A percentile compares a stretch with the other conserved stretches of the same genome.
Evolutionary conservation across 1,140 invertebrate genomes (phyloP).

Genomic region (Bathynomus jamesi): DNA sequence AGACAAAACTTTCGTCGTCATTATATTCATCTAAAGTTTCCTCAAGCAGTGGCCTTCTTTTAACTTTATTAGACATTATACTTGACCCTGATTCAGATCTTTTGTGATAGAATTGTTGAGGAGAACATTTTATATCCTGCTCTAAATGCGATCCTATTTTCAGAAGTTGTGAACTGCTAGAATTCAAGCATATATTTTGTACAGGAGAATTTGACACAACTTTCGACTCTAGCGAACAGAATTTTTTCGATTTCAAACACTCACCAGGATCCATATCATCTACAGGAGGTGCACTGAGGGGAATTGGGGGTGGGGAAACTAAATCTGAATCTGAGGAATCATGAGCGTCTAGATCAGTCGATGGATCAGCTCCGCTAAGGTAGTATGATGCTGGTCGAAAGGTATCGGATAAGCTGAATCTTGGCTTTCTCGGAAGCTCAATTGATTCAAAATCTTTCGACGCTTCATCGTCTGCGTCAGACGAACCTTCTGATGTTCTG

Average conservation of each 20-base stretch:
- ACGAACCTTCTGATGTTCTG: conserved; percentile 45
- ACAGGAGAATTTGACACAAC: background rate
- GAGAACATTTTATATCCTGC: background rate
- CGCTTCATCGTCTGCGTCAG: conserved; percentile 75
- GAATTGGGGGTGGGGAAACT: conserved; percentile 69
- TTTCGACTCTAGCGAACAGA: background rate
- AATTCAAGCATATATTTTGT: background rate
- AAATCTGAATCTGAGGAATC: conserved; percentile 76
- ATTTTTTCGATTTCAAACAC: background rate
- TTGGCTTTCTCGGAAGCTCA: conserved; percentile 56
- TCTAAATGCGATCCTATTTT: background rate
- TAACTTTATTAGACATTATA: conserved; percentile 22
- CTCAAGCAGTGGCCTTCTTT: conserved; percentile 30
- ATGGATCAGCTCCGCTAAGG: conserved; percentile 49
- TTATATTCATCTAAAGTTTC: conserved; percentile 23
- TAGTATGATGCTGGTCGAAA: conserved; percentile 81
- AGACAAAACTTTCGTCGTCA: conserved; percentile 31
- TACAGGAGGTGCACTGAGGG: conserved; percentile 61
- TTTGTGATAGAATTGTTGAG: background rate
- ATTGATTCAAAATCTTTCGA: conserved; percentile 65
- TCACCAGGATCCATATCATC: conserved; percentile 38
- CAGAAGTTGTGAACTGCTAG: background rate
- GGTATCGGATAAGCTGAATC: conserved; percentile 76
- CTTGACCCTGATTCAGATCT: conserved; percentile 19
- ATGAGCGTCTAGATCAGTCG: conserved; percentile 45